Conservation (phyloP, 2,113 vertebrate species). For the Trematocara unimaculatum region DNA sequence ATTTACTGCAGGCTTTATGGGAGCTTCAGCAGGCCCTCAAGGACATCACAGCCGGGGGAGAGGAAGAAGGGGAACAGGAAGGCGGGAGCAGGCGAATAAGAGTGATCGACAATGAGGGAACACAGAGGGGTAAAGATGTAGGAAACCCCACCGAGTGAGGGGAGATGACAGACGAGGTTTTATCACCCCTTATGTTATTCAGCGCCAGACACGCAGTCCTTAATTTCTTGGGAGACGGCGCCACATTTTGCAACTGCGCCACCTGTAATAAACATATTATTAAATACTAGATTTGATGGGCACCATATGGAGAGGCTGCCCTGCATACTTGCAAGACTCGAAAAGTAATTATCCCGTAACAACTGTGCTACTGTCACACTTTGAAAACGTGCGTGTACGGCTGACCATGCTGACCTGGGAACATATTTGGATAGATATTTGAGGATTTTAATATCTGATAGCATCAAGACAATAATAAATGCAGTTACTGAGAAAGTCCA, state of each 20-base stretch:
- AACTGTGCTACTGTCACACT: background rate
- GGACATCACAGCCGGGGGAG: slow-evolving; percentile 69
- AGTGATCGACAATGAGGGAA: slow-evolving; percentile 6
- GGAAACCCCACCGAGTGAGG: slow-evolving; percentile 30
- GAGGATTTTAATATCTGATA: background rate
- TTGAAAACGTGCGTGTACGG: background rate
- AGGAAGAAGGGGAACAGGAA: slow-evolving; percentile 21
- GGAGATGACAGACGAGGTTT: background rate
- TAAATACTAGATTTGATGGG: background rate
- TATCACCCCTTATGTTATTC: background rate
- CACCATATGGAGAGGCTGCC: background rate
- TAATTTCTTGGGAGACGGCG: slow-evolving; percentile 2
- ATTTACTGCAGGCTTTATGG: slow-evolving; percentile 79
- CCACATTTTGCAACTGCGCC: background rate
- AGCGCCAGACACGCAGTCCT: background rate
- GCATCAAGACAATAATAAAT: background rate
- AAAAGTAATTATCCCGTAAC: background rate
- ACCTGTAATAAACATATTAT: background rate
- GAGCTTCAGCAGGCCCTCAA: slow-evolving; percentile 75
- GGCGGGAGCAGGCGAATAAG: slow-evolving; percentile 23
- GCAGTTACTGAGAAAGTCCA: background rate
- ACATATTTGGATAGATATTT: background rate
- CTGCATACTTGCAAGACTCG: background rate
- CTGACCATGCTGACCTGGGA: background rate
- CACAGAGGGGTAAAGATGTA: slow-evolving; percentile 11